Conservation (phyloP, 2,797 vertebrate genomes). For the Merluccius polli region DNA sequence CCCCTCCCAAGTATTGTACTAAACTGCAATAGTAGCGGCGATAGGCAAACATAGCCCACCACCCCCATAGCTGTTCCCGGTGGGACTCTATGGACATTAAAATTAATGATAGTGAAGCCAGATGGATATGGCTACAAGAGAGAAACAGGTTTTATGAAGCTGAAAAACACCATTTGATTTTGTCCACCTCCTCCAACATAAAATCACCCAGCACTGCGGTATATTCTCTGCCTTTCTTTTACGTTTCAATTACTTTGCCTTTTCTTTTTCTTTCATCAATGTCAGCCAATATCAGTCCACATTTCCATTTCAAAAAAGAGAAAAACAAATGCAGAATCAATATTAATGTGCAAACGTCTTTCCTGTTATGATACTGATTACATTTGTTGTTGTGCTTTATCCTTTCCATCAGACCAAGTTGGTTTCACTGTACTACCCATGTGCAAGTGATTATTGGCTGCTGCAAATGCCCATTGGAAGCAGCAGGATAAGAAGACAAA, state of each 20-base stretch:
- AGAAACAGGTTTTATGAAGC: constrained; percentile 29
- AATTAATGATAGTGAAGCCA: constrained; percentile 34
- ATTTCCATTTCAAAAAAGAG: not conserved
- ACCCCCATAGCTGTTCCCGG: constrained; percentile 35
- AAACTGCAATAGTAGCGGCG: constrained; percentile 39
- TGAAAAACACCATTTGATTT: constrained; percentile 25
- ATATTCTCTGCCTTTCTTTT: not conserved
- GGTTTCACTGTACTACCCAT: constrained; percentile 36
- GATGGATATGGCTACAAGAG: constrained; percentile 29
- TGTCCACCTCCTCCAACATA: constrained; percentile 21
- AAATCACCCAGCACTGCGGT: constrained; percentile 22
- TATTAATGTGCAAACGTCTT: constrained; percentile 57
- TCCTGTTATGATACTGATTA: constrained; percentile 54
- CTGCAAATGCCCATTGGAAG: constrained; percentile 41
- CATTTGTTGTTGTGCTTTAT: constrained; percentile 52
- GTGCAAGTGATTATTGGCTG: constrained; percentile 51
- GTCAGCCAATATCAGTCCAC: not conserved
- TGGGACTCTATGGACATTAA: constrained; percentile 40
- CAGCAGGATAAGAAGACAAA: constrained; percentile 20
- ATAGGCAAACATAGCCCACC: constrained; percentile 22
- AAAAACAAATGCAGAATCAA: constrained; percentile 51
- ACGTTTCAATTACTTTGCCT: not conserved
- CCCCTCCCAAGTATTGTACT: constrained; percentile 34
- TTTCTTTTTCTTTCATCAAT: not conserved
- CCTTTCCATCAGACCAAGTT: constrained; percentile 48